Conservation (phyloP, 2,888 invertebrate genomes). For the Capitulum mitella region DNA sequence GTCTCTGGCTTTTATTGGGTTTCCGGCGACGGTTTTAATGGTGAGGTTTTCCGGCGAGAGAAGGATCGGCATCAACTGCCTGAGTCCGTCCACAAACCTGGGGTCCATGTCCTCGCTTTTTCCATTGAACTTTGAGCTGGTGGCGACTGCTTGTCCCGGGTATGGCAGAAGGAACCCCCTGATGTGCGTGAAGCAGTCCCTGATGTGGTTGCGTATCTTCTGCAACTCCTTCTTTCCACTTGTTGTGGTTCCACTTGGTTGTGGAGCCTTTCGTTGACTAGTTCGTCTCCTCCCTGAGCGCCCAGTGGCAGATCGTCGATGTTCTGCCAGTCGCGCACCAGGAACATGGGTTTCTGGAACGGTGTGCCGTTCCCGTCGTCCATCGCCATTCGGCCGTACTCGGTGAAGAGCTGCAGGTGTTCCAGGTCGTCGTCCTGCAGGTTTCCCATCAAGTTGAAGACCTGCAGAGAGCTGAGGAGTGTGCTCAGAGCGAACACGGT, state of each 20-base stretch:
- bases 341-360: not conserved
- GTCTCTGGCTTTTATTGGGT: not conserved
- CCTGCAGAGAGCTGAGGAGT: conserved; percentile 96
- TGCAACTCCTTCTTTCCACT: not conserved
- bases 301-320: not conserved
- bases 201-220: not conserved
- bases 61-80: too few species aligned
- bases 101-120: too few species aligned
- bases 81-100: too few species aligned
- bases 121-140: too few species aligned
- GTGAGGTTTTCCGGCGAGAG: not conserved
- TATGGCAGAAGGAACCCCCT: not conserved
- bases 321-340: not conserved
- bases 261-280: not conserved
- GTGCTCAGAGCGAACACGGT: conserved; percentile 61
- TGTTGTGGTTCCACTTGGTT: too few species aligned
- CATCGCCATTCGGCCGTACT: conserved; percentile 91
- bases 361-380: conserved; percentile 49
- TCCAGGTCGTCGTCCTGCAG: conserved; percentile 97
- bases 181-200: too few species aligned
- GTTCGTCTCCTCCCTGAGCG: not conserved
- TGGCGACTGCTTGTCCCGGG: too few species aligned
- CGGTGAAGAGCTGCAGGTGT: conserved; percentile 93
- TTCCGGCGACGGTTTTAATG: too few species aligned
- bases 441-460: conserved; percentile 91